phyloP scores from a whole-genome alignment of 2,888 invertebrate species.

The Eumerus sabulonum region DNA sequence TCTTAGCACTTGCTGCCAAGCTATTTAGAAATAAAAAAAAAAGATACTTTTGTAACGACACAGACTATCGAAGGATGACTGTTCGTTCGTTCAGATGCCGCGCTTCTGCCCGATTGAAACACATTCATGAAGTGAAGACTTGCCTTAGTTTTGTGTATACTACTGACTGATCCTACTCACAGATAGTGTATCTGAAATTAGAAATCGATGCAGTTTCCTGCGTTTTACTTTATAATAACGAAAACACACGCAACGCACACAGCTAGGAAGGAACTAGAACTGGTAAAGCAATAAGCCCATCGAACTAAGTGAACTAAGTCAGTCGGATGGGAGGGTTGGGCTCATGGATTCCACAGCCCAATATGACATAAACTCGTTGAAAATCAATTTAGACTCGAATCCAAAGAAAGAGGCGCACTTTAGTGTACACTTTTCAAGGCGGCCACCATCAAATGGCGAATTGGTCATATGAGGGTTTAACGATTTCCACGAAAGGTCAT shows the following conservation, averaged over 20 bases:
- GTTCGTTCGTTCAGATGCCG: slow-evolving; percentile 1
- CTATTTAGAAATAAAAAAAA: slow-evolving; percentile 57
- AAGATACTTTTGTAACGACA: slow-evolving; percentile 7
- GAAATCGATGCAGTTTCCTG: slow-evolving; percentile 67
- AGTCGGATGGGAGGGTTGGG: slow-evolving; percentile 11
- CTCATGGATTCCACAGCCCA: slow-evolving; percentile 7
- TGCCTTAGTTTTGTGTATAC: background rate
- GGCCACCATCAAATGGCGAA: slow-evolving; percentile 35
- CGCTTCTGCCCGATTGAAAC: no score
- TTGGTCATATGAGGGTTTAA: slow-evolving; percentile 39
- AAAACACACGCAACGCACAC: slow-evolving; percentile 1
- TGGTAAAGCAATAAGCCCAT: slow-evolving; percentile 38
- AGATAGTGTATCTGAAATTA: slow-evolving; percentile 64
- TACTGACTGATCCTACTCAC: no score
- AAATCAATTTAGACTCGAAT: slow-evolving; percentile 50
- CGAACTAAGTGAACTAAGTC: slow-evolving; percentile 35
- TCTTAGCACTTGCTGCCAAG: slow-evolving; percentile 68
- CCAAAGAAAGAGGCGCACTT: slow-evolving; percentile 32
- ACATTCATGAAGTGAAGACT: no score
- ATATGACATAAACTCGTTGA: slow-evolving; percentile 48
- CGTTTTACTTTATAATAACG: slow-evolving; percentile 26
- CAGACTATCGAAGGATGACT: slow-evolving; percentile 10
- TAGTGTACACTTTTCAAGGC: slow-evolving; percentile 25
- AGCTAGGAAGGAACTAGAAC: background rate
- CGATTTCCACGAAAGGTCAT: slow-evolving; percentile 31